Base-by-base conservation (phyloP, 2,888 invertebrate genomes). In the Xestia c-nigrum region DNA sequence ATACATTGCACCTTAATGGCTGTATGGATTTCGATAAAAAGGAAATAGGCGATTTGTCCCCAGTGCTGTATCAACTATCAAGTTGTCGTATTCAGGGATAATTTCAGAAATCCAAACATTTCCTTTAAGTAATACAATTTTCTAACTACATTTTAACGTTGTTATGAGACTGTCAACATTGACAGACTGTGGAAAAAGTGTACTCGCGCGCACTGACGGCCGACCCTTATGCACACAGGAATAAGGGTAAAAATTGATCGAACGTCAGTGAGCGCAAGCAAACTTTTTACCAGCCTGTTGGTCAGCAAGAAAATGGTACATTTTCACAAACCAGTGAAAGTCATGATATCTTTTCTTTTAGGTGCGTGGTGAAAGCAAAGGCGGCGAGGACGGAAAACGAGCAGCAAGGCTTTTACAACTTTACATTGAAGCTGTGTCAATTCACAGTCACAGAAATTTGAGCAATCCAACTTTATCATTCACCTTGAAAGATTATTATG, bases 381-480 rank as follows among this genome's bases (percentile, higher is more conserved):
- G 95, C 43, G 96, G 97, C 7, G 97, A 96, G 88, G 97, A 97
- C 72, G 97, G 96, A 69, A 97, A 96, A 89, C 97, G 97, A 88
- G 96, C 96, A 21, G 97, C 97, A 7, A 97, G 97, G 71, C 94
- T 97, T n/a, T 97, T 97, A 90, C 97, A 97, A 76, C 95, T 98
- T 40, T 99, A 98, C 90, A 97, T 99, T 86, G 98, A 98, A 93
- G 99, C 98, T 2, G 97, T 98, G 75, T 98, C 98, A 14, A 96
- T 99, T 76, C 97, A 97, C 81, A 98, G 98, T 90, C 98, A 98
- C 73, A 98, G 98, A 91, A 98, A 97, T 83, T 96, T 97, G 55
- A 97, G 97, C 76, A 97, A 97, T 87, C 97, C 97, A 3, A 95
- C 96, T 6, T 91, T 97, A 64, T 96, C 97, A 9, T 98, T 98